Conservation (phyloP, 1,140 invertebrate genomes). For the Tribolium castaneum region DNA sequence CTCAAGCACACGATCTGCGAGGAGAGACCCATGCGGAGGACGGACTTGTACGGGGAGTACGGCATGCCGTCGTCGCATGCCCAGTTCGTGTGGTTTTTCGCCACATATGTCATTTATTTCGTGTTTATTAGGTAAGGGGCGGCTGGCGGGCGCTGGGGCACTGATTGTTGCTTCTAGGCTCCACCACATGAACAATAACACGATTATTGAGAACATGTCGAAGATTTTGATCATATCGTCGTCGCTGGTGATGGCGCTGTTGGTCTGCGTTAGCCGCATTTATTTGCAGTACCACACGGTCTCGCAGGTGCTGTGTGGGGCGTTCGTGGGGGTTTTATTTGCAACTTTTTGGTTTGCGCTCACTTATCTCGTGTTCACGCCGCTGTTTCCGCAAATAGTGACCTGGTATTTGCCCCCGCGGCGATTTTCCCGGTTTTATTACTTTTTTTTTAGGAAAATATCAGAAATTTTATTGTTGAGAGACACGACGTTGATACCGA, state of each 20-base stretch:
- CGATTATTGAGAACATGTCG: conserved; percentile 80
- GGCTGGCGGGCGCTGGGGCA: not conserved
- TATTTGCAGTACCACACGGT: conserved; percentile 90
- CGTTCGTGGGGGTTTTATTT: conserved; percentile 66
- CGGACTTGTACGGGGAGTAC: conserved; percentile 84
- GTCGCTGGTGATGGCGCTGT: conserved; percentile 70
- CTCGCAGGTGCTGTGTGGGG: conserved; percentile 84
- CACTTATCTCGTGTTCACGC: conserved; percentile 84
- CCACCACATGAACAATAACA: conserved; percentile 83
- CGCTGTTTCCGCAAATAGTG: conserved; percentile 86
- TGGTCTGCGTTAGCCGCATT: conserved; percentile 79
- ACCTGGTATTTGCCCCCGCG: conserved; percentile 76
- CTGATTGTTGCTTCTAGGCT: conserved; percentile 69
- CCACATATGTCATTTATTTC: conserved; percentile 87
- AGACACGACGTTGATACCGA: conserved; percentile 92
- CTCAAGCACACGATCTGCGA: conserved; percentile 88
- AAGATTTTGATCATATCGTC: conserved; percentile 74
- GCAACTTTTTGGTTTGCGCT: conserved; percentile 71
- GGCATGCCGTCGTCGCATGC: conserved; percentile 95
- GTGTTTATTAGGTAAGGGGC: conserved; percentile 82
- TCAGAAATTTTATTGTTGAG: conserved; percentile 88
- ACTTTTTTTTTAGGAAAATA: conserved; percentile 75
- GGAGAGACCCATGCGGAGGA: conserved; percentile 77
- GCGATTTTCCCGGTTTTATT: not conserved
- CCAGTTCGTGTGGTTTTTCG: conserved; percentile 94